A percentile compares a stretch with the other conserved stretches of the same genome.
Conservation (phyloP, 2,113 vertebrate species). For the Callopanchax toddi region DNA sequence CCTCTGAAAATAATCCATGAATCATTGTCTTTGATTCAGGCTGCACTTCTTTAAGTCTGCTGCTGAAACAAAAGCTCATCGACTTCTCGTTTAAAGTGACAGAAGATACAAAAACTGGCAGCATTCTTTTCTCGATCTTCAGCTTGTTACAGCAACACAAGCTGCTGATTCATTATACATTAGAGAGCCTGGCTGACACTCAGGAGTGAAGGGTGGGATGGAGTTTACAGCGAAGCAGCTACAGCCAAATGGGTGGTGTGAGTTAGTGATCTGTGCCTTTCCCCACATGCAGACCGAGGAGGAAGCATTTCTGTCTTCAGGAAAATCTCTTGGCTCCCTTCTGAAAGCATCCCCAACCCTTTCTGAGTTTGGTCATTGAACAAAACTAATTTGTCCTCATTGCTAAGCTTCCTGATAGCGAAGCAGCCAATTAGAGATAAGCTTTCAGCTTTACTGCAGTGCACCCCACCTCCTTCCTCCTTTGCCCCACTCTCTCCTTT, state of each 20-base stretch:
- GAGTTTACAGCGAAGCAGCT: conserved; percentile 43
- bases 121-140: conserved; percentile 40
- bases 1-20: conserved; percentile 56
- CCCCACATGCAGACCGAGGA: conserved; percentile 38
- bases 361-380: conserved; percentile 71
- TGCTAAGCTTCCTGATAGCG: conserved; percentile 77
- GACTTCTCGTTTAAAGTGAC: conserved; percentile 27
- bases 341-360: conserved; percentile 41
- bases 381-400: conserved; percentile 78
- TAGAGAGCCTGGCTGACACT: conserved; percentile 48
- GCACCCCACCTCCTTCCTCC: conserved; percentile 47
- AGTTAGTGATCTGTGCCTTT: conserved; percentile 47
- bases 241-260: conserved; percentile 49
- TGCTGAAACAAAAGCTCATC: conserved; percentile 41
- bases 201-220: conserved; percentile 36
- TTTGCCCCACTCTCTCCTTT: conserved; percentile 15
- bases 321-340: conserved; percentile 53
- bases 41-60: conserved; percentile 39
- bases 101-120: conserved; percentile 44
- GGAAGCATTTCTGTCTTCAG: conserved; percentile 38
- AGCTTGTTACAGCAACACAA: conserved; percentile 58
- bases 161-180: conserved; percentile 70
- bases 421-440: conserved; percentile 83
- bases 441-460: conserved; percentile 67
- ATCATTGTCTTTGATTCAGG: conserved; percentile 51